These are phyloP conservation scores for Danio kyathit DNA, from an alignment of 2,797 vertebrate genomes.

Conservation along the genomic window DNA sequence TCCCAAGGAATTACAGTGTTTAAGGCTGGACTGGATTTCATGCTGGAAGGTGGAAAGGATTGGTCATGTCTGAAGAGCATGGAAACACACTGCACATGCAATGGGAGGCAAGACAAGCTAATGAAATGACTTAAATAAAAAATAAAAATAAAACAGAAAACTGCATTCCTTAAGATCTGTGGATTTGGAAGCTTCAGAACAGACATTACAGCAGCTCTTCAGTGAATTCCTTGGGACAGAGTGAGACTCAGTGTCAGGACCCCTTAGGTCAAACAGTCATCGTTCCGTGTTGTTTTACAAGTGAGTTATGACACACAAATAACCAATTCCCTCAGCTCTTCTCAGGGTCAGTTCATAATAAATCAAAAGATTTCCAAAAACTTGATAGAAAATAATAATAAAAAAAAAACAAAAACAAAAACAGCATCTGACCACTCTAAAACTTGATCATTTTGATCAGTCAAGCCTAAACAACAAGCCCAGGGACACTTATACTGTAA, in stretches of 20 bases:
- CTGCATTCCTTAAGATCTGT: constrained; percentile 49
- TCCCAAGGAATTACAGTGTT: constrained; percentile 69
- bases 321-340: constrained; percentile 57
- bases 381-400: too few relatives aligned
- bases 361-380: too few relatives aligned
- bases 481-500: too few relatives aligned
- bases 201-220: constrained; percentile 48
- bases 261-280: constrained; percentile 53
- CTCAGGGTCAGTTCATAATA: constrained; percentile 1
- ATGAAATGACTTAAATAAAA: constrained; percentile 54
- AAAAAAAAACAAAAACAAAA: too few relatives aligned
- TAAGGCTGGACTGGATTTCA: constrained; percentile 68
- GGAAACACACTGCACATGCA: constrained; percentile 64
- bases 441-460: too few relatives aligned
- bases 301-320: constrained; percentile 60
- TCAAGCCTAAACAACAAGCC: too few relatives aligned
- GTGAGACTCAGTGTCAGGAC: constrained; percentile 28
- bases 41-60: constrained; percentile 71
- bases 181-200: constrained; percentile 60
- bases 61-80: constrained; percentile 73
- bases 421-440: too few relatives aligned
- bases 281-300: constrained; percentile 64
- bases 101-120: constrained; percentile 46
- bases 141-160: constrained; percentile 33
- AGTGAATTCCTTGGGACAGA: constrained; percentile 25